Percentiles rank a stretch among this genome's conserved stretches.
These are phyloP conservation scores for Callimorpha dominula DNA, from an alignment of 2,888 invertebrate species.

Conservation along the genomic window DNA sequence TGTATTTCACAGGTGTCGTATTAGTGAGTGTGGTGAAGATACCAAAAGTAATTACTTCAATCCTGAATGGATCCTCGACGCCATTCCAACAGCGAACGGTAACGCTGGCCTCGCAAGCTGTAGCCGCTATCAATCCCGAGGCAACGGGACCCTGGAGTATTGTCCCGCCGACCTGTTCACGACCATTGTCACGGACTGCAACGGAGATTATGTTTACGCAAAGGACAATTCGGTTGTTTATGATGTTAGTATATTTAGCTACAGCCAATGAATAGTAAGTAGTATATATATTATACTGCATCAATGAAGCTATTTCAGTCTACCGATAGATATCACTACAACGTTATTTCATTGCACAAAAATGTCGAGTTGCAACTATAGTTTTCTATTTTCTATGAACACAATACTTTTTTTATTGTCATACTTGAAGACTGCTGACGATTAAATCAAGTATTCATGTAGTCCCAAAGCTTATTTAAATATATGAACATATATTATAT, in stretches of 20 bases:
- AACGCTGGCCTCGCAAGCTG: constrained; percentile 75
- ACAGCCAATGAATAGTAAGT: not conserved
- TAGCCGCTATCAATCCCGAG: constrained; percentile 66
- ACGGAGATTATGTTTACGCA: constrained; percentile 68
- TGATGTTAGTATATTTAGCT: constrained; percentile 63
- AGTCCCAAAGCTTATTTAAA: too few relatives aligned
- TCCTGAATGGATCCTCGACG: constrained; percentile 78
- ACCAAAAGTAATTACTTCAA: constrained; percentile 62
- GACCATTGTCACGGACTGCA: constrained; percentile 49
- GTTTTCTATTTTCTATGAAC: too few relatives aligned
- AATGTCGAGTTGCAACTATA: too few relatives aligned
- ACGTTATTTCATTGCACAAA: too few relatives aligned
- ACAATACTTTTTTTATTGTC: too few relatives aligned
- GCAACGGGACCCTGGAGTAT: constrained; percentile 59
- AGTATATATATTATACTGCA: not conserved
- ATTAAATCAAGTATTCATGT: too few relatives aligned
- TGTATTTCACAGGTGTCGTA: constrained; percentile 73
- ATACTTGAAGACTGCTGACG: too few relatives aligned
- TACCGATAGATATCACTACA: too few relatives aligned
- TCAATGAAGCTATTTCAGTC: too few relatives aligned
- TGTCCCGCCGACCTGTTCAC: constrained; percentile 69
- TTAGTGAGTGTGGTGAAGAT: constrained; percentile 83
- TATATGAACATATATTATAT: too few relatives aligned
- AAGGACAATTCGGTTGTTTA: constrained; percentile 74
- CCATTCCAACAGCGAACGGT: constrained; percentile 69